Evolutionary conservation across 2,888 invertebrate species (phyloP), one percentile per base, ranked within the genome.

Genomic region (Pomacea canaliculata): DNA sequence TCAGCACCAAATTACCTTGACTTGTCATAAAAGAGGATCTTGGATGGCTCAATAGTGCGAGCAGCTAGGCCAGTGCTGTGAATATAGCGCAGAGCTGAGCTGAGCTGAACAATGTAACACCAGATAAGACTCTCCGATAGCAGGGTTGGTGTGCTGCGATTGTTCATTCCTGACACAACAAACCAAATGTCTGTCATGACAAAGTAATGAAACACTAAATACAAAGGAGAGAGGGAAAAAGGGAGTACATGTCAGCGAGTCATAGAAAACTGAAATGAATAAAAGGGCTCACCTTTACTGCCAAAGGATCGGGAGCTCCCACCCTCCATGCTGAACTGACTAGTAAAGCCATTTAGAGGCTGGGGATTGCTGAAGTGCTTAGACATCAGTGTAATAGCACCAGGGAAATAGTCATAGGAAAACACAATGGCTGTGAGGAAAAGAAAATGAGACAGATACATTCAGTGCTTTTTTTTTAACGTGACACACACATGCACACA

Each of bases 401-500:
- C 95, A 49, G 98, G 96, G 92, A 97, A 96, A 92, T 96, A 99
- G 90, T 98, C 97, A 92, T 98, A 99, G 76, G 98, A 97, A 92
- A 99, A 95, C 85, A 99, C 94, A 93, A 98, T 94, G 77, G 99
- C 98, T 97, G 91, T 59, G 93, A 92, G 81, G 84, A 81, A 2
- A 63, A 13, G 51, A 10, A 56, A 16, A 56, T 13, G 51, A 56
- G 12, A 56, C 51, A 16, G 10, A 8, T 2, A 56, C 2, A 16
- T 16, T 56, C 51, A 7, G 10, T 56, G 10, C 8, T 56, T 37
- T 37, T 37, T 37, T 37, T 3, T 37, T 5, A 37, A 37, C 3
- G 37, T 37, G 37, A 63, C 9, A 23, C 27, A 18, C 69, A 69
- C 49, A 69, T 51, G 1, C 3, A 69, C 46, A 51, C 49, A 48